Conservation (phyloP, 2,888 invertebrate genomes). For the Cephus pulcher region DNA sequence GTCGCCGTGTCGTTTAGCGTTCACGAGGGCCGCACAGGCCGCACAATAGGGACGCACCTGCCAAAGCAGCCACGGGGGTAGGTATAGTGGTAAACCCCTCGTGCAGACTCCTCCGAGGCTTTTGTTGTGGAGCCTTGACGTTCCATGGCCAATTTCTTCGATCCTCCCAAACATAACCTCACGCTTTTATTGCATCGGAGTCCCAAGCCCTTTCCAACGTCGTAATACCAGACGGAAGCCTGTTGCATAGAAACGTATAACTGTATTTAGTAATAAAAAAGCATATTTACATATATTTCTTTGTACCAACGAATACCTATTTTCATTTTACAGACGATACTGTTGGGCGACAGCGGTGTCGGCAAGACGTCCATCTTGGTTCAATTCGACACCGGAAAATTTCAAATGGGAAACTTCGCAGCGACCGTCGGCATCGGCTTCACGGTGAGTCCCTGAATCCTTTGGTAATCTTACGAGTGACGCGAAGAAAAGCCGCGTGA, state of each 20-base stretch:
- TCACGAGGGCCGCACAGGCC: background rate
- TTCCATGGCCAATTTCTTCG: background rate
- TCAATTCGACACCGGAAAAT: slow-evolving; percentile 93
- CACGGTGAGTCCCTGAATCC: slow-evolving; percentile 77
- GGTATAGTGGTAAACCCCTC: background rate
- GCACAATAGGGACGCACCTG: slow-evolving; percentile 1
- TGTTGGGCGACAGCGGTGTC: slow-evolving; percentile 94
- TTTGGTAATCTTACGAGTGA: no score
- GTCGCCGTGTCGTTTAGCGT: slow-evolving; percentile 9
- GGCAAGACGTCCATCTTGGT: slow-evolving; percentile 93
- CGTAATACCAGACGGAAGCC: background rate
- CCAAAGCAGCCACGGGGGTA: background rate
- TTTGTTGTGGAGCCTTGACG: background rate
- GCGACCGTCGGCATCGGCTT: slow-evolving; percentile 96
- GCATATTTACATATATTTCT: background rate
- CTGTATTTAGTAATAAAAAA: background rate
- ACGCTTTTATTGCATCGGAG: background rate
- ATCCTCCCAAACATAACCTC: background rate
- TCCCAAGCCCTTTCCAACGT: background rate
- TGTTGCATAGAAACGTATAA: no score
- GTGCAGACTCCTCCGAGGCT: background rate
- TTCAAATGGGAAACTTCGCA: slow-evolving; percentile 90
- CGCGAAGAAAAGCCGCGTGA: no score
- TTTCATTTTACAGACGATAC: slow-evolving; percentile 78
- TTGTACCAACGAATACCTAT: background rate